These are phyloP conservation scores for Papilio machaon DNA, from an alignment of 1,140 invertebrate genomes.

Conservation along the genomic window DNA sequence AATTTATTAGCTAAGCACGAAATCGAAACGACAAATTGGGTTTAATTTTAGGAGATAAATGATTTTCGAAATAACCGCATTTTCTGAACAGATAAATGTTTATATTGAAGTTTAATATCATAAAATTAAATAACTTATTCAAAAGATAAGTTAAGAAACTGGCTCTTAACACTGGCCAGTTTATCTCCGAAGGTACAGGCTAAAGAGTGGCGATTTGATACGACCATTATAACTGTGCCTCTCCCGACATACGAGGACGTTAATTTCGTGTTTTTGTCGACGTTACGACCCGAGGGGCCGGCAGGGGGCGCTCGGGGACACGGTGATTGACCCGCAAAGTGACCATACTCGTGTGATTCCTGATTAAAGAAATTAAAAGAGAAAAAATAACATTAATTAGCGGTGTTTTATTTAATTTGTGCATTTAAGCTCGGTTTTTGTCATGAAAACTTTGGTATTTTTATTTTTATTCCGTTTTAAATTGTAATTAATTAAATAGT, in stretches of 20 bases:
- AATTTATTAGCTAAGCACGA: too few relatives aligned
- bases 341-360: background rate
- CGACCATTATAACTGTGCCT: slow-evolving; percentile 17
- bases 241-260: background rate
- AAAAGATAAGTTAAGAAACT: background rate
- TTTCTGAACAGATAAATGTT: background rate
- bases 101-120: background rate
- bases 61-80: background rate
- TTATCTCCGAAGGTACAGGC: background rate
- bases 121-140: slow-evolving; percentile 18
- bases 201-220: background rate
- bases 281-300: background rate
- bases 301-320: background rate
- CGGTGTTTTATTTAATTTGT: background rate
- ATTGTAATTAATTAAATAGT: too few relatives aligned
- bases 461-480: background rate
- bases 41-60: too few relatives aligned
- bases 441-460: background rate
- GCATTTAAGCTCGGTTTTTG: background rate
- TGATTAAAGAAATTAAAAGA: background rate
- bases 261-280: slow-evolving; percentile 16
- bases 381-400: background rate
- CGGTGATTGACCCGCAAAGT: background rate
- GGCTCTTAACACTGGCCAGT: background rate
- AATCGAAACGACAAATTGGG: too few relatives aligned